phyloP scores from a whole-genome alignment of 2,113 vertebrate genomes.

The Uropsilus gracilis region DNA sequence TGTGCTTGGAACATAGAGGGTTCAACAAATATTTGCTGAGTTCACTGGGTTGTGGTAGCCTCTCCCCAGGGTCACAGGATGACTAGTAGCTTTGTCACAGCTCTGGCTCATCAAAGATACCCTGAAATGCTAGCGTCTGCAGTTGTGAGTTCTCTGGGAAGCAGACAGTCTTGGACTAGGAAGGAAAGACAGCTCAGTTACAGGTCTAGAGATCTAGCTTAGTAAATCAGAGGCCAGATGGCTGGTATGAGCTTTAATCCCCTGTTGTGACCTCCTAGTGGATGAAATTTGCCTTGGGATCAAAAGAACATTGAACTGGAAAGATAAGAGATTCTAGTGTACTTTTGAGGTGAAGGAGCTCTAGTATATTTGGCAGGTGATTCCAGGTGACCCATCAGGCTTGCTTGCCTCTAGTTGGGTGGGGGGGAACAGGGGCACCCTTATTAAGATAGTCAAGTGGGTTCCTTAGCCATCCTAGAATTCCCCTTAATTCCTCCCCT shows the following conservation, averaged over 20 bases:
- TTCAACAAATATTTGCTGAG: neutral
- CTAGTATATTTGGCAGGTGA: neutral
- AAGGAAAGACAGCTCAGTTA: no score
- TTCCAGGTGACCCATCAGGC: neutral
- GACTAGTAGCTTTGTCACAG: fast-evolving
- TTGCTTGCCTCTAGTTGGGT: neutral
- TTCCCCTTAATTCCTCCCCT: neutral
- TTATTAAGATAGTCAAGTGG: neutral
- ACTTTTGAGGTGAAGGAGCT: neutral
- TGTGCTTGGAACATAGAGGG: neutral
- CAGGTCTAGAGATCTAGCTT: neutral
- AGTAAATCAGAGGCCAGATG: neutral
- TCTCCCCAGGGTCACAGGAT: fast-evolving
- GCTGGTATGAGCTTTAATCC: neutral
- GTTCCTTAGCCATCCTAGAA: neutral
- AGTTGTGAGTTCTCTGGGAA: neutral
- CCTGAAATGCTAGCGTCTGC: neutral
- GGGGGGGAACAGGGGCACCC: neutral
- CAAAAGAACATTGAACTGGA: slow-evolving; percentile 10
- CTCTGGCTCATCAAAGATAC: neutral
- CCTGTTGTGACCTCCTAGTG: neutral
- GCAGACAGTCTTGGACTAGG: neutral
- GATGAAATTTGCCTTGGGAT: slow-evolving; percentile 9
- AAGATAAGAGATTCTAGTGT: neutral
- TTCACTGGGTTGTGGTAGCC: neutral